phyloP scores from a whole-genome alignment of 1,140 invertebrate species.

The Papilio xuthus region DNA sequence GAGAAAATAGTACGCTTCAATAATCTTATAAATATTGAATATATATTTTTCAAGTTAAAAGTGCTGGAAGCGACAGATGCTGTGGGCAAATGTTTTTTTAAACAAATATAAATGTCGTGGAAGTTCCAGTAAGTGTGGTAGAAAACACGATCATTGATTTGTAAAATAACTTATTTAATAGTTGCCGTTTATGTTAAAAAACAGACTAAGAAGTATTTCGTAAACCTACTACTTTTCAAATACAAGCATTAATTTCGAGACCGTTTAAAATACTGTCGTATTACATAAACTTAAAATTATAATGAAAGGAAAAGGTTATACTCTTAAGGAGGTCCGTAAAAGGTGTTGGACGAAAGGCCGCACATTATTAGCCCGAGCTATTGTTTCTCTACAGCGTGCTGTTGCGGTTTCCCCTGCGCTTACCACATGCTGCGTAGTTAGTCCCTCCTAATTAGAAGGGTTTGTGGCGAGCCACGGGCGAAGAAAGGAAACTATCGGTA shows the following conservation, averaged over 20 bases:
- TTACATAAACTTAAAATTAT: background rate
- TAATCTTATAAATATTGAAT: background rate
- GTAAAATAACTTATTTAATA: no score
- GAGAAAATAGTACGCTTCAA: slow-evolving; percentile 5
- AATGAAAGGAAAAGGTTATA: slow-evolving; percentile 1
- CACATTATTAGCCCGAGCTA: slow-evolving; percentile 50
- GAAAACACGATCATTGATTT: background rate
- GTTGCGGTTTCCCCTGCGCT: slow-evolving; percentile 50
- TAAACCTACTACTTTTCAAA: no score
- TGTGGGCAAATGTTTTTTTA: background rate
- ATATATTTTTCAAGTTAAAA: background rate
- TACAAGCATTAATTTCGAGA: no score
- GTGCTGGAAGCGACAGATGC: background rate
- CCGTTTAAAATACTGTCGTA: background rate
- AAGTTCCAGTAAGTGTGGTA: background rate
- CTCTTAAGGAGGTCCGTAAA: slow-evolving; percentile 28
- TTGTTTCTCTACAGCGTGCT: slow-evolving; percentile 48
- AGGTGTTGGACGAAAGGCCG: slow-evolving; percentile 25
- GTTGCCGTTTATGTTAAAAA: no score
- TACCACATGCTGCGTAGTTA: slow-evolving; percentile 48
- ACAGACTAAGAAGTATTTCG: no score
- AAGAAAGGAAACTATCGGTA: slow-evolving; percentile 39
- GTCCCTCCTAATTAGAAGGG: slow-evolving; percentile 57
- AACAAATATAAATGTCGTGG: background rate
- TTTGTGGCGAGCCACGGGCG: slow-evolving; percentile 33